Conservation (phyloP, 64 coral and sea anemone genomes). For the Astreopora myriophthalma region DNA sequence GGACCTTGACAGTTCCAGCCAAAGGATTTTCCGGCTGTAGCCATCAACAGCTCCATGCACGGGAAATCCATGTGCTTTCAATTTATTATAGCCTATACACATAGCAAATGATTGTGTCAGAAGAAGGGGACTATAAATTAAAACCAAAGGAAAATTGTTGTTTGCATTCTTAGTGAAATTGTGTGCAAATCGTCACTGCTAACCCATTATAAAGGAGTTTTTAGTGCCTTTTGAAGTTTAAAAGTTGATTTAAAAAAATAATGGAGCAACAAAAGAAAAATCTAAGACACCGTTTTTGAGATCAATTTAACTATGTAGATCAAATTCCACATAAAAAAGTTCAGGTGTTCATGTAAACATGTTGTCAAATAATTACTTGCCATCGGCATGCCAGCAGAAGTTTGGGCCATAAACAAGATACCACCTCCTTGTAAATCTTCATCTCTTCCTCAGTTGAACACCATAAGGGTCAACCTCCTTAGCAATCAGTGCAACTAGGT, state of each 20-base stretch:
- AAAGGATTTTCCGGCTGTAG: conserved; percentile 8
- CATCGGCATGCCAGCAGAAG: conserved; percentile 1
- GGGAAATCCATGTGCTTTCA: conserved; percentile 1
- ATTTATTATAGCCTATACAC: conserved; percentile 9
- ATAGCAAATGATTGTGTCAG: no score
- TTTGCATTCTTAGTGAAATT: not conserved
- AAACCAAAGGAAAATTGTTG: no score
- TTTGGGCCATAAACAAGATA: not conserved
- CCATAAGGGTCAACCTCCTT: not conserved
- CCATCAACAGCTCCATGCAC: conserved; percentile 20
- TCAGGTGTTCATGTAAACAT: no score
- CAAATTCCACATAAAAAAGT: no score
- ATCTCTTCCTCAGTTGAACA: not conserved
- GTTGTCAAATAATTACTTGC: no score
- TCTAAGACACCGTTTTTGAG: no score
- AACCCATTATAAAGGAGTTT: no score
- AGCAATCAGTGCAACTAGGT: not conserved
- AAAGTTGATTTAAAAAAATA: no score
- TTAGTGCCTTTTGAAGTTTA: no score
- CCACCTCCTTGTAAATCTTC: not conserved
- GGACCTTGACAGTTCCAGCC: not conserved
- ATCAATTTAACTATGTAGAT: no score
- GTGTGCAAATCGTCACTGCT: not conserved
- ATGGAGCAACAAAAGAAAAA: no score
- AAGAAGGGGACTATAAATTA: no score